Evolutionary conservation across 2,113 vertebrate species (phyloP), one percentile per base, ranked within the genome.

Genomic region (Calonectris borealis): DNA sequence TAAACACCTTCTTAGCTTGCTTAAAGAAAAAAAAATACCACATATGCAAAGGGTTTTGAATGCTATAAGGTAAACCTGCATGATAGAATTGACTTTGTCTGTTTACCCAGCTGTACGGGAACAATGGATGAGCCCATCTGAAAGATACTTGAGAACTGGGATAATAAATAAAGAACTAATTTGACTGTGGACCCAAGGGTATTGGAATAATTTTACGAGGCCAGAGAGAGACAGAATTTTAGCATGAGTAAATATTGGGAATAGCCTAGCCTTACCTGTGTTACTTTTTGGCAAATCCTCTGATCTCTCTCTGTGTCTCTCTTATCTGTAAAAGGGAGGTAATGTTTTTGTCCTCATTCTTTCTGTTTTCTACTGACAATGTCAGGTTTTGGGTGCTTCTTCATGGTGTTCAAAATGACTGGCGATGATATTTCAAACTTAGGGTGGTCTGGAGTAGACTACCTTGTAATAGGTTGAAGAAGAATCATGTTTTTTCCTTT

Each of bases 121-220:
- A 85, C 95, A 96, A 85, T 94, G 89, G 81, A 87, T 85, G 84
- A 97, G 78, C 66, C 62, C 46, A 44, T 85, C 70, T 91, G 81
- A 97, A 96, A 94, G 89, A 95, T 95, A 95, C 94, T 95, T 94
- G 78, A 93, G 86, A 93, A 93, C 51, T 38, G 54, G 91, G 78
- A 90, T 94, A 97, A 95, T 97, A 97, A 97, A 97, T 96, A 95
- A 94, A 94, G 86, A 94, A 93, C 58, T 96, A 95, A 97, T 97
- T 97, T 95, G 88, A 70, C 73, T 95, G 75, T 82, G 13, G 55
- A 89, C 81, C 88, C 94, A 90, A 72, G 90, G 78, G 82, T 96
- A 83, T 93, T 93, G 89, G 58, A 95, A 90, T 94, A 93, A 93
- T 95, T 96, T 93, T 88, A 54, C 3, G 7, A 94, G 84, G 70